Evolutionary conservation across 2,888 invertebrate species (phyloP).

Genomic region (Dynastes grantii): DNA sequence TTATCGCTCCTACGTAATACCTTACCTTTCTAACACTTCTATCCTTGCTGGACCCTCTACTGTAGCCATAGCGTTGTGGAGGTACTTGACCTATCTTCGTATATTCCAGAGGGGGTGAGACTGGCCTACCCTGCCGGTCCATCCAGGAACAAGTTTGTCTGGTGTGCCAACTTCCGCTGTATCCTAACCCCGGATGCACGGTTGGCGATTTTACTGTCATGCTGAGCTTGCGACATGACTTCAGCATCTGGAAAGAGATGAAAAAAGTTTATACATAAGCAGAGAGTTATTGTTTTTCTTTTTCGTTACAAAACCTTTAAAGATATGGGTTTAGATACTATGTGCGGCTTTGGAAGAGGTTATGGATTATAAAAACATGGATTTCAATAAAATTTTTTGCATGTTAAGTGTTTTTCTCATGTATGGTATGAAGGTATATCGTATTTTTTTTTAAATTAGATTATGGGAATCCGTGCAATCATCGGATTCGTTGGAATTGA

Average conservation of each 20-base stretch:
- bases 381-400: too few species aligned
- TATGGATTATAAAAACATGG: too few species aligned
- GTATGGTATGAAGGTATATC: too few species aligned
- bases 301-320: too few species aligned
- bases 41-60: constrained; percentile 74
- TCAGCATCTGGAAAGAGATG: constrained; percentile 81
- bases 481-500: too few species aligned
- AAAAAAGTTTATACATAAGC: too few species aligned
- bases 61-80: constrained; percentile 66
- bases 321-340: neutral
- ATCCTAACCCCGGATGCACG: constrained; percentile 73
- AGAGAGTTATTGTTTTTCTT: too few species aligned
- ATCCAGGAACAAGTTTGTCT: constrained; percentile 95
- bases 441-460: too few species aligned
- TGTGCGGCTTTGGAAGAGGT: too few species aligned
- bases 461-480: too few species aligned
- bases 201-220: constrained; percentile 91
- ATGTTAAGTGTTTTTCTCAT: too few species aligned
- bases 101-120: constrained; percentile 85
- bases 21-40: constrained; percentile 78
- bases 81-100: constrained; percentile 67
- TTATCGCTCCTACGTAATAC: neutral
- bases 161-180: constrained; percentile 72
- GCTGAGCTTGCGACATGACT: constrained; percentile 89
- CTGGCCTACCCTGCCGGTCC: constrained; percentile 91